Evolutionary conservation across 2,888 invertebrate species (phyloP).

Genomic region (Caenorhabditis sulstoni): DNA sequence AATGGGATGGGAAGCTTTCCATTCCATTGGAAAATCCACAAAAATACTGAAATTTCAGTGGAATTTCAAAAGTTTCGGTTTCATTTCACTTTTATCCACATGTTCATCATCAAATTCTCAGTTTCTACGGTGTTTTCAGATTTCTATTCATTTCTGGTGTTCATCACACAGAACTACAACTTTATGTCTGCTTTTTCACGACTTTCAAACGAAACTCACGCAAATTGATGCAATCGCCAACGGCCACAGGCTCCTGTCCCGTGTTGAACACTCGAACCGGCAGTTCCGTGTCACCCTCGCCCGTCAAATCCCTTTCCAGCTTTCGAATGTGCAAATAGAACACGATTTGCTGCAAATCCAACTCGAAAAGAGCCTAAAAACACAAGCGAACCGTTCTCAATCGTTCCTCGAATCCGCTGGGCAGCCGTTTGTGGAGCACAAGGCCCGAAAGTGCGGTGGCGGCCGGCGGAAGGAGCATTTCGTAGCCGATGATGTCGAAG

Average conservation of each 20-base stretch:
- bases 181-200: no score
- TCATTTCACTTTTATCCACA: no score
- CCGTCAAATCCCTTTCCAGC: conserved; percentile 67
- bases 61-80: no score
- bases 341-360: conserved; percentile 67
- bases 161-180: no score
- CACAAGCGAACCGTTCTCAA: conserved; percentile 82
- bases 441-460: conserved; percentile 96
- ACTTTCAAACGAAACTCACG: no score
- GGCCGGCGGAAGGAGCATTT: conserved; percentile 94
- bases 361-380: not conserved
- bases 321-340: conserved; percentile 68
- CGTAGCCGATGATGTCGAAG: conserved; percentile 93
- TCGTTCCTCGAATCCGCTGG: conserved; percentile 92
- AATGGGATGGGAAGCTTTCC: no score
- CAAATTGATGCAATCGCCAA: conserved; percentile 94
- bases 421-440: conserved; percentile 92
- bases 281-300: conserved; percentile 91
- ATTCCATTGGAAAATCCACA: no score
- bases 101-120: no score
- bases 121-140: no score
- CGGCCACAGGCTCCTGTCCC: conserved; percentile 90
- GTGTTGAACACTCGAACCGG: conserved; percentile 88
- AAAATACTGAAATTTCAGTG: no score
- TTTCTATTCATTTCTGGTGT: no score